Conservation (phyloP, 2,888 invertebrate genomes). For the Mesorhabditis belari region DNA sequence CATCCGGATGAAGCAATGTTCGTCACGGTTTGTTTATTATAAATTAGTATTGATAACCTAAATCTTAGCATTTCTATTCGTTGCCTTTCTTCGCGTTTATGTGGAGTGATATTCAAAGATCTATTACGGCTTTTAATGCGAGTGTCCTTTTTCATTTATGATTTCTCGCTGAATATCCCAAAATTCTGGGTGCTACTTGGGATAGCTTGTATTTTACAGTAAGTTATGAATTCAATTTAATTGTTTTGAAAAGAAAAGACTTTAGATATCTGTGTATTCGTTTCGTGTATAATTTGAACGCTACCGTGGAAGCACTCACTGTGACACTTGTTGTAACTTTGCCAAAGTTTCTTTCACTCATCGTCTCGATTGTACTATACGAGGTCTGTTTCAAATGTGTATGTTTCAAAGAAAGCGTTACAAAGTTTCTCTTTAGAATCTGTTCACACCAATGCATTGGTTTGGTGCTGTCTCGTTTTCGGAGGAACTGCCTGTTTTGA, state of each 20-base stretch:
- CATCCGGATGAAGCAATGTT: conserved; percentile 68
- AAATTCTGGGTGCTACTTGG: conserved; percentile 44
- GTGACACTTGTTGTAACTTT: conserved; percentile 91
- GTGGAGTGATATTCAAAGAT: conserved; percentile 70
- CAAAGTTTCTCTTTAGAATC: conserved; percentile 91
- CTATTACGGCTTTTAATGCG: conserved; percentile 68
- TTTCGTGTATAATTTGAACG: conserved; percentile 85
- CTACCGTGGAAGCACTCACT: conserved; percentile 68
- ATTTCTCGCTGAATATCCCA: conserved; percentile 21
- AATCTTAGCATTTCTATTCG: conserved; percentile 72
- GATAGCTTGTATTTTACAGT: conserved; percentile 41
- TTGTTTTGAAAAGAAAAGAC: neutral
- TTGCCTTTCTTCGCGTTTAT: conserved; percentile 81
- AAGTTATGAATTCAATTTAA: conserved; percentile 7
- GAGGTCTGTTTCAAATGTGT: conserved; percentile 51
- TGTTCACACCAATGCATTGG: conserved; percentile 67
- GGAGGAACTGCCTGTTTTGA: conserved; percentile 85
- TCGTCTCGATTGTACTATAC: conserved; percentile 73
- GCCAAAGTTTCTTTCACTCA: conserved; percentile 83
- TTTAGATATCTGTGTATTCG: conserved; percentile 77
- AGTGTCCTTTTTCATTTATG: conserved; percentile 23
- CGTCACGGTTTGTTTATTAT: conserved; percentile 55
- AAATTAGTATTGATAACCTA: neutral
- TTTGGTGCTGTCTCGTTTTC: conserved; percentile 67
- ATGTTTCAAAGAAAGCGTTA: too few species aligned